Percentiles rank a stretch among this genome's conserved stretches.
These are phyloP conservation scores for Capreolus pygargus DNA, from an alignment of 2,113 vertebrate genomes.

Conservation along the genomic window DNA sequence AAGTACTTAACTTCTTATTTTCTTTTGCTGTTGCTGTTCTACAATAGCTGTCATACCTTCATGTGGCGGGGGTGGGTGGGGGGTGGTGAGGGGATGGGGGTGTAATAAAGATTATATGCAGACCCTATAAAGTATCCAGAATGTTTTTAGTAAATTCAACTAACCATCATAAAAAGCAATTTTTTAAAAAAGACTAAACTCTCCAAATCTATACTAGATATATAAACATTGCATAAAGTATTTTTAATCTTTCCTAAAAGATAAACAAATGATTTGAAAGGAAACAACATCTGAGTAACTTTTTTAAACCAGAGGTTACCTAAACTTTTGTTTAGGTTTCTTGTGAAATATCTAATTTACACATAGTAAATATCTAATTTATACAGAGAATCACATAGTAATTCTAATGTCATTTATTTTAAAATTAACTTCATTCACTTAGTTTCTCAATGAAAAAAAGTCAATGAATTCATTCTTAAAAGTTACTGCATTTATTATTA, in stretches of 20 bases:
- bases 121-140: background rate
- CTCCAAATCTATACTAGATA: background rate
- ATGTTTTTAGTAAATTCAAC: background rate
- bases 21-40: background rate
- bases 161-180: slow-evolving; percentile 4
- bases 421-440: slow-evolving; percentile 17
- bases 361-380: background rate
- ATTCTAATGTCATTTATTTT: slow-evolving; percentile 17
- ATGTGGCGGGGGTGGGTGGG: accelerated
- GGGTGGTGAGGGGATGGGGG: background rate
- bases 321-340: background rate
- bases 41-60: background rate
- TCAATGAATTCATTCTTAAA: slow-evolving; percentile 8
- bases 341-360: slow-evolving; percentile 9
- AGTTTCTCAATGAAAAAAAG: background rate
- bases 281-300: background rate
- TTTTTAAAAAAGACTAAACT: background rate
- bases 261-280: background rate
- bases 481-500: background rate
- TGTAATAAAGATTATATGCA: background rate
- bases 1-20: background rate
- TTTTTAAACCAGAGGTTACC: background rate
- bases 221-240: background rate
- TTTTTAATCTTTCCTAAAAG: slow-evolving; percentile 1
- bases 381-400: background rate